These are phyloP conservation scores for Holcopasites calliopsidis DNA, from an alignment of 1,140 invertebrate species.

Conservation along the genomic window DNA sequence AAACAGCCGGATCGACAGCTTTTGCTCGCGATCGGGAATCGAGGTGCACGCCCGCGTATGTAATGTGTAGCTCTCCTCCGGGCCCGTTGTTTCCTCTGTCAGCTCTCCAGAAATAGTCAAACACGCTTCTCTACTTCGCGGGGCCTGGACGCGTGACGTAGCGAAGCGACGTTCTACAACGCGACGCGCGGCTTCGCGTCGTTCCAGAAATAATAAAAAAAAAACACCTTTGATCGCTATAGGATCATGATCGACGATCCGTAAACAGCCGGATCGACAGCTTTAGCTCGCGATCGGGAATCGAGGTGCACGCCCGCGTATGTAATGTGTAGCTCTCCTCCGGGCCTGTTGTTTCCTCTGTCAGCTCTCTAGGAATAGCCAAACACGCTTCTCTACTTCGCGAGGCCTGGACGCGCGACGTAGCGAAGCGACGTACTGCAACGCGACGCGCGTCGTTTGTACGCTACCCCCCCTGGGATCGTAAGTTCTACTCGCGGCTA, in stretches of 20 bases:
- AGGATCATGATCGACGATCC: neutral
- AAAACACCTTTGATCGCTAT: too few relatives aligned
- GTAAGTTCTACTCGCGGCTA: neutral
- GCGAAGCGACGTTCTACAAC: constrained; percentile 29
- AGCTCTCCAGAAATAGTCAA: constrained; percentile 41
- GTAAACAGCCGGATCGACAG: neutral
- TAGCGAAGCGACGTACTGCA: constrained; percentile 20
- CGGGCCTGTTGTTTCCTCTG: constrained; percentile 30
- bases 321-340: neutral
- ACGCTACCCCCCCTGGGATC: neutral
- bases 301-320: constrained; percentile 15
- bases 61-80: neutral
- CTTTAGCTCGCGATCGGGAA: constrained; percentile 12
- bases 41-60: constrained; percentile 14
- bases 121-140: constrained; percentile 39
- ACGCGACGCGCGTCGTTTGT: neutral
- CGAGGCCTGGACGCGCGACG: constrained; percentile 36
- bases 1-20: too few relatives aligned
- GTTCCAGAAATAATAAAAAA: too few relatives aligned
- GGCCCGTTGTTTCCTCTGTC: constrained; percentile 34
- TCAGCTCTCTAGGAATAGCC: constrained; percentile 39
- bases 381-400: constrained; percentile 41
- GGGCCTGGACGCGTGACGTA: constrained; percentile 29
- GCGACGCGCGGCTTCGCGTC: neutral
- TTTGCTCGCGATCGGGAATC: constrained; percentile 19